phyloP scores from a whole-genome alignment of 2,113 vertebrate genomes.

The Zapornia atra region DNA sequence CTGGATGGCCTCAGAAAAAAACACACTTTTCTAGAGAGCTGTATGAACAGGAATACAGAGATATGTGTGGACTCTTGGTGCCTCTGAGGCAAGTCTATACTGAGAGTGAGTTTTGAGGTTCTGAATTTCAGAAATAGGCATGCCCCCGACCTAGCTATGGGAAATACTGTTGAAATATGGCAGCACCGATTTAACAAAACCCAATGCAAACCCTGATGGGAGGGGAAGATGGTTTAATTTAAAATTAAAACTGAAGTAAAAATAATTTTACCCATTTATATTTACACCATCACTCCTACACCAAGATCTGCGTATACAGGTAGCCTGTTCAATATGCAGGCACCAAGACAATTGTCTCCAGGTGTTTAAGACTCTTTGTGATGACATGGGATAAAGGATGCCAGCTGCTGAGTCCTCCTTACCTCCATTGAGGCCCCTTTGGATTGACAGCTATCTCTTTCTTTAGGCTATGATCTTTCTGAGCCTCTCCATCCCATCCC shows the following conservation, averaged over 20 bases:
- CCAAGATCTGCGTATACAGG: background rate
- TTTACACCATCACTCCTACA: background rate
- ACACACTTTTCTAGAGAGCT: accelerated
- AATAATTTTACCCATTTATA: background rate
- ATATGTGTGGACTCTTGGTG: accelerated
- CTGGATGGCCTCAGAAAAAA: background rate
- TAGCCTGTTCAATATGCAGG: background rate
- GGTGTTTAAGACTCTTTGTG: background rate
- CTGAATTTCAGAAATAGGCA: background rate
- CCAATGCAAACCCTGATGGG: background rate
- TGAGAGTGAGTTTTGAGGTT: background rate
- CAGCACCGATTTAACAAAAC: background rate
- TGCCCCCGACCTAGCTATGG: background rate
- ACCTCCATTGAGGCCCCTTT: background rate
- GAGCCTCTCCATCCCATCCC: background rate
- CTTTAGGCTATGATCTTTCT: background rate
- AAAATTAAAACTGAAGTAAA: background rate
- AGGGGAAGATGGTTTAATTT: background rate
- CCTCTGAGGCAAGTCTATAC: background rate
- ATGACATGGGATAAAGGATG: background rate
- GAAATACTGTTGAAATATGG: background rate
- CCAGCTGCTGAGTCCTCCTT: background rate
- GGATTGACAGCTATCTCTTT: background rate
- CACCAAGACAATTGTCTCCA: background rate
- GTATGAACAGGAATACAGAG: background rate